Conservation (phyloP, 2,888 invertebrate genomes). For the Andrena flavipes region DNA sequence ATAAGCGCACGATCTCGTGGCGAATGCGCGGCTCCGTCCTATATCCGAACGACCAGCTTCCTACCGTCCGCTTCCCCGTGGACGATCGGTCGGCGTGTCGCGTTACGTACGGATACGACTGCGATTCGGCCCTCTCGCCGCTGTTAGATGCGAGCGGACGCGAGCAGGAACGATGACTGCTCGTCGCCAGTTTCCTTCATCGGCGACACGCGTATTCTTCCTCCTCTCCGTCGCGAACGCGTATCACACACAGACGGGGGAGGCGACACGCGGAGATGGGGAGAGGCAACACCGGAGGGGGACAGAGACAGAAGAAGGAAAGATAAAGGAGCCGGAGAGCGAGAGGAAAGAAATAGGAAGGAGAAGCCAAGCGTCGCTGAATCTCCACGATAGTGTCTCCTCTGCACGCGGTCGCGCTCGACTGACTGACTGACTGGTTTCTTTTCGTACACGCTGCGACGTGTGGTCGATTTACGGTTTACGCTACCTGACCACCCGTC, state of each 20-base stretch:
- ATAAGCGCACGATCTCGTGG: not conserved
- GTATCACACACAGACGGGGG: conserved; percentile 41
- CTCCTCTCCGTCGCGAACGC: conserved; percentile 47
- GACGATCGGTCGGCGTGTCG: conserved; percentile 17
- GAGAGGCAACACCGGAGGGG: not conserved
- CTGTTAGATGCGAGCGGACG: conserved; percentile 42
- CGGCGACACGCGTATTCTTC: conserved; percentile 52
- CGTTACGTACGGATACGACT: conserved; percentile 1
- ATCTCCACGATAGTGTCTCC: conserved; percentile 34
- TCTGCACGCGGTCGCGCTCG: conserved; percentile 65
- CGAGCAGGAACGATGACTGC: conserved; percentile 52
- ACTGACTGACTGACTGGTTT: conserved; percentile 41
- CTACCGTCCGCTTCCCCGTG: not conserved
- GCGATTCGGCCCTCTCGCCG: conserved; percentile 23
- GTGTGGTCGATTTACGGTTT: conserved; percentile 59
- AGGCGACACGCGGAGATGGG: conserved; percentile 29
- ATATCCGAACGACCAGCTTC: conserved; percentile 3
- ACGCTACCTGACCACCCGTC: conserved; percentile 52
- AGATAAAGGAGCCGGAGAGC: conserved; percentile 9
- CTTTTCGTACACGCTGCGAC: conserved; percentile 37
- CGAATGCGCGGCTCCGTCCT: conserved; percentile 3
- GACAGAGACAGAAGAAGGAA: conserved; percentile 5
- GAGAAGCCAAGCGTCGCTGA: conserved; percentile 37
- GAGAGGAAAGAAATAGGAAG: conserved; percentile 39
- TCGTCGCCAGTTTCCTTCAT: conserved; percentile 57